Percentiles rank a stretch among this genome's conserved stretches.
Conservation (phyloP, 2,888 invertebrate species). For the Matsumyia berberina region DNA sequence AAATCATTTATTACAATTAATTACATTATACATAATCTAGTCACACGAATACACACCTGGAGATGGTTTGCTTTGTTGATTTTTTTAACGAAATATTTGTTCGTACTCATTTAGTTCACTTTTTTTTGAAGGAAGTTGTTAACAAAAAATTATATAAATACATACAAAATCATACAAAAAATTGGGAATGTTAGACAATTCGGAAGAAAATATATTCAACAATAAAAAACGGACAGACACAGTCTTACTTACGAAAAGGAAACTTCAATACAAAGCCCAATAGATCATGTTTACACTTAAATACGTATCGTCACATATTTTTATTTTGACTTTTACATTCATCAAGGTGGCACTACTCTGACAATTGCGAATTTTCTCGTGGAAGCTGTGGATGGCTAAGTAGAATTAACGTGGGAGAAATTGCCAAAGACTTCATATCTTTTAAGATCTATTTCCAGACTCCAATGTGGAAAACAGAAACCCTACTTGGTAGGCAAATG, state of each 20-base stretch:
- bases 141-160: neutral
- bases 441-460: too few relatives aligned
- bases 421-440: too few relatives aligned
- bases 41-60: slow-evolving; percentile 45
- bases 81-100: neutral
- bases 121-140: neutral
- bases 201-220: neutral
- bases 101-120: too few relatives aligned
- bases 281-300: neutral
- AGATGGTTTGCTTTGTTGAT: neutral
- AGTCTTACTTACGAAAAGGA: neutral
- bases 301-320: too few relatives aligned
- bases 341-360: too few relatives aligned
- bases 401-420: too few relatives aligned
- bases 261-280: neutral
- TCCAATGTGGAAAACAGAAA: too few relatives aligned
- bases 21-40: slow-evolving; percentile 30
- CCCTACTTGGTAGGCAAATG: too few relatives aligned
- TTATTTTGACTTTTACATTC: too few relatives aligned
- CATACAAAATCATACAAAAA: too few relatives aligned
- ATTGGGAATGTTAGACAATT: slow-evolving; percentile 8
- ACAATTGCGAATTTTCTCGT: too few relatives aligned
- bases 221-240: neutral
- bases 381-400: too few relatives aligned
- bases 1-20: slow-evolving; percentile 27